Evolutionary conservation across 2,888 invertebrate genomes (phyloP).

Genomic region (Antheraea assamensis): DNA sequence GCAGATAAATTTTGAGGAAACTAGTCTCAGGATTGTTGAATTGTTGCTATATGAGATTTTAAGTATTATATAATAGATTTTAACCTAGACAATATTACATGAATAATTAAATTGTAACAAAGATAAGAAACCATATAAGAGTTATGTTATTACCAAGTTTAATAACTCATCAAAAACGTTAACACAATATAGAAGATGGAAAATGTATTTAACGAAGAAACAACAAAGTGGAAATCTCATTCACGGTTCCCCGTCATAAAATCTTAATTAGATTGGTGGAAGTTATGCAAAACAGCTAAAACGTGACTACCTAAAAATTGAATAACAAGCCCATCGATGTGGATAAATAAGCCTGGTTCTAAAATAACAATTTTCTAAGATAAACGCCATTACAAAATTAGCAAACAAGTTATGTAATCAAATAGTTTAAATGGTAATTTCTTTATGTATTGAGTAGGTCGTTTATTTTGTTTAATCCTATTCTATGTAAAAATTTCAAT

Average conservation of each 20-base stretch:
- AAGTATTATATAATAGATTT: not conserved
- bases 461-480: not conserved
- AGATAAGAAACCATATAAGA: not conserved
- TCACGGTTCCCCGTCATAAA: conserved; percentile 40
- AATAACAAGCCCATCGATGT: conserved; percentile 15
- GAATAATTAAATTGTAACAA: not conserved
- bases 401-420: not conserved
- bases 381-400: not conserved
- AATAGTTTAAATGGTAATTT: not conserved
- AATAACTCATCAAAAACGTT: not conserved
- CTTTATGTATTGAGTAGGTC: not conserved
- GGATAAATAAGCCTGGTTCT: not conserved
- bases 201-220: conserved; percentile 30
- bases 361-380: conserved; percentile 2
- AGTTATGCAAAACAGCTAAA: conserved; percentile 47
- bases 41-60: not conserved
- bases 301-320: conserved; percentile 51
- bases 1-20: too few relatives aligned
- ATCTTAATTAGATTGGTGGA: conserved; percentile 54
- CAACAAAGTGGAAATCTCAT: conserved; percentile 36
- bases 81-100: not conserved
- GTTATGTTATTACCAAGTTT: not conserved
- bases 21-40: not conserved
- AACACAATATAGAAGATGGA: not conserved
- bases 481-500: not conserved